Evolutionary conservation across 2,888 invertebrate genomes (phyloP).

Genomic region (Copidosoma aretas): DNA sequence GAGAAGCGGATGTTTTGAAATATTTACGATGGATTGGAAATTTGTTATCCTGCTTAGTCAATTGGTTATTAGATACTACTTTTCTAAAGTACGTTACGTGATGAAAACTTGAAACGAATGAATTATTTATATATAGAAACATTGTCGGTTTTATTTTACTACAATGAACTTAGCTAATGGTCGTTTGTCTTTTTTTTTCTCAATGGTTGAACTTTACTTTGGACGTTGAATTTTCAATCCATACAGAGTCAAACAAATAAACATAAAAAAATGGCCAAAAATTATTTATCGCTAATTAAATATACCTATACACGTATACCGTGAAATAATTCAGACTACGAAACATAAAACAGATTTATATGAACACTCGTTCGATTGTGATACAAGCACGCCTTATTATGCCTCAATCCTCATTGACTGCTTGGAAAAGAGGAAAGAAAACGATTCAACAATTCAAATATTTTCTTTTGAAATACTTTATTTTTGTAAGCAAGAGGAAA

Average conservation of each 20-base stretch:
- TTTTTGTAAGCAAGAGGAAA: slow-evolving; percentile 52
- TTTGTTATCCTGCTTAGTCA: no score
- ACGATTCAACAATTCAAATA: slow-evolving; percentile 26
- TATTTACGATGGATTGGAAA: slow-evolving; percentile 29
- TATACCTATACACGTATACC: slow-evolving; percentile 15
- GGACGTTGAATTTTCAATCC: slow-evolving; percentile 30
- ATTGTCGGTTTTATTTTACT: no score
- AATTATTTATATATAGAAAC: no score
- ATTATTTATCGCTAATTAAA: slow-evolving; percentile 15
- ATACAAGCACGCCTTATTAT: slow-evolving; percentile 47
- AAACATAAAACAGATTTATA: background rate
- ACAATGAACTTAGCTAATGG: no score
- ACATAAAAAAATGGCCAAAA: slow-evolving; percentile 28
- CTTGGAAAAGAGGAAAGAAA: slow-evolving; percentile 45
- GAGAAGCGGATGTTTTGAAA: background rate
- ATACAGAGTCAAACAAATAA: background rate
- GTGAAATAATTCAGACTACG: slow-evolving; percentile 12
- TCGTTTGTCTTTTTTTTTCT: no score
- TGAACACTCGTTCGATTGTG: slow-evolving; percentile 33
- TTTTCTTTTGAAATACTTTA: slow-evolving; percentile 51
- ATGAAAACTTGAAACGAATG: background rate
- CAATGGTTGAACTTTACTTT: background rate
- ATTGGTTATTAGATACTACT: no score
- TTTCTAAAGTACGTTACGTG: no score
- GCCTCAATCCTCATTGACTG: slow-evolving; percentile 43